Evolutionary conservation across 2,113 vertebrate genomes (phyloP).

Genomic region (Muntiacus reevesi): DNA sequence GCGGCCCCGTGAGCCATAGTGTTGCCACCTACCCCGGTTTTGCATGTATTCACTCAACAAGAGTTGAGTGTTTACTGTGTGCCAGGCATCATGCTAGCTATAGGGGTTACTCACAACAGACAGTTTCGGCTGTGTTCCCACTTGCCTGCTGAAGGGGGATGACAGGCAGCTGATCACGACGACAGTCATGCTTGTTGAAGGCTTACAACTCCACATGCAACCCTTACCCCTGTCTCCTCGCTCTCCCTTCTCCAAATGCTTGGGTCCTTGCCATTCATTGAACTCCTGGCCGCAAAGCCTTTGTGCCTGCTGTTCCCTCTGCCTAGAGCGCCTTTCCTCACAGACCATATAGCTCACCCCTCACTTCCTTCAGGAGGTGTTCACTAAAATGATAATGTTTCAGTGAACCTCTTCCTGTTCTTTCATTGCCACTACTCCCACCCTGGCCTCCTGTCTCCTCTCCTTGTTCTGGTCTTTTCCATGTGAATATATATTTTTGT

Average conservation of each 20-base stretch:
- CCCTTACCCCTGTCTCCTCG: background rate
- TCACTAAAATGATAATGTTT: background rate
- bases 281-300: background rate
- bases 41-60: background rate
- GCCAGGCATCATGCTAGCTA: background rate
- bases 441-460: background rate
- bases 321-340: background rate
- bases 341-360: background rate
- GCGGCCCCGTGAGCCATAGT: background rate
- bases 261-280: background rate
- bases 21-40: background rate
- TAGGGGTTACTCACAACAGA: background rate
- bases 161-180: background rate
- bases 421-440: background rate
- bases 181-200: background rate
- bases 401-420: background rate
- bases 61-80: background rate
- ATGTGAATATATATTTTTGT: background rate
- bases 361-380: background rate
- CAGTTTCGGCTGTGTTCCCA: background rate
- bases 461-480: background rate
- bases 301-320: background rate
- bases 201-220: background rate
- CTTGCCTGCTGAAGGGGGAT: background rate
- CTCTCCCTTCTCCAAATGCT: background rate